A percentile compares a stretch with the other conserved stretches of the same genome.
phyloP scores from a whole-genome alignment of 2,113 vertebrate species.

The Crotalus viridis region DNA sequence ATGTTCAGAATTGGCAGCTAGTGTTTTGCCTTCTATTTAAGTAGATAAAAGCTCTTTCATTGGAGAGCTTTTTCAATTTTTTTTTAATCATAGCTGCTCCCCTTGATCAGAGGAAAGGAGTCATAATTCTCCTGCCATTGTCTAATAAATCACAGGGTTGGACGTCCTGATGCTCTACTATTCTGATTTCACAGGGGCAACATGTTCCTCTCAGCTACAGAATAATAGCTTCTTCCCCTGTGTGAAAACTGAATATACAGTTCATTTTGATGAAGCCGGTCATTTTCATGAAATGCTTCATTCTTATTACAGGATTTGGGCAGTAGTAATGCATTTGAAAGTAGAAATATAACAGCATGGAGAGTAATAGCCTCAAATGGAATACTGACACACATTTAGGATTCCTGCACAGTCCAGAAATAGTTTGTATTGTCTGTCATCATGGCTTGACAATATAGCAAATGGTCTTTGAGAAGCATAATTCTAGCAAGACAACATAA shows the following conservation, averaged over 20 bases:
- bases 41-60: slow-evolving; percentile 59
- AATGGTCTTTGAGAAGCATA: not conserved
- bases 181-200: not conserved
- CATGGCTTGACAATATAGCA: not conserved
- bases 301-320: slow-evolving; percentile 37
- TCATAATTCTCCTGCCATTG: slow-evolving; percentile 57
- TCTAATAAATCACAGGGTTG: slow-evolving; percentile 47
- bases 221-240: not conserved
- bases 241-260: slow-evolving; percentile 35
- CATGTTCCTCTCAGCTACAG: slow-evolving; percentile 15
- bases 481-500: not conserved
- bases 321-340: not conserved
- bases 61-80: slow-evolving; percentile 28
- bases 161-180: slow-evolving; percentile 45
- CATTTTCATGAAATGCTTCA: slow-evolving; percentile 32
- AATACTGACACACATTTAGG: not conserved
- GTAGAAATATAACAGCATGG: slow-evolving; percentile 25
- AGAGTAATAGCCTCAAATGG: slow-evolving; percentile 19
- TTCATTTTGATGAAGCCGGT: slow-evolving; percentile 40
- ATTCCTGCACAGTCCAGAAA: not conserved
- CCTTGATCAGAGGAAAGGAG: slow-evolving; percentile 48
- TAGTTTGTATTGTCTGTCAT: not conserved
- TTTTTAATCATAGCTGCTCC: slow-evolving; percentile 50
- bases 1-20: slow-evolving; percentile 47
- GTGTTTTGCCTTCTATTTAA: slow-evolving; percentile 43